Percentiles rank a stretch among this genome's conserved stretches.
phyloP scores from a whole-genome alignment of 2,113 vertebrate genomes.

The Aspidoscelis tigris region DNA sequence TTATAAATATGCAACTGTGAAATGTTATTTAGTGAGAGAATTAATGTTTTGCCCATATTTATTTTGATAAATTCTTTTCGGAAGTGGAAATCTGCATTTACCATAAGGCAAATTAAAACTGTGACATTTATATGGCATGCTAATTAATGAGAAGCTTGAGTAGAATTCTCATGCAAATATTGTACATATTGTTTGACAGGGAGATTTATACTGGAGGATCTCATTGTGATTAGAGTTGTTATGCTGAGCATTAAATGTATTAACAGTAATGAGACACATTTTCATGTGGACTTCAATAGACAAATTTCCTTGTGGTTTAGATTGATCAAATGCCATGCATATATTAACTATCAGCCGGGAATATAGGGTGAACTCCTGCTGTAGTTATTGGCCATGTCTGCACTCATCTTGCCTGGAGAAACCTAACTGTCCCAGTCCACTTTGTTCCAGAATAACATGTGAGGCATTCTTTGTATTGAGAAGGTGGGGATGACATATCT shows the following conservation, averaged over 20 bases:
- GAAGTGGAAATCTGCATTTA: constrained; percentile 58
- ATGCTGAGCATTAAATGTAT: constrained; percentile 66
- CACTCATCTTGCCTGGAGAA: too few species aligned
- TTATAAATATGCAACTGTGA: constrained; percentile 52
- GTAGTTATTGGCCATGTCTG: too few species aligned
- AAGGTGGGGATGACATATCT: too few species aligned
- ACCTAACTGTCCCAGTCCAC: too few species aligned
- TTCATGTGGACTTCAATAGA: constrained; percentile 50
- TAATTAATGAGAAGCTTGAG: constrained; percentile 66
- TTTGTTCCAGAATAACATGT: too few species aligned
- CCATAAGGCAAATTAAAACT: constrained; percentile 60
- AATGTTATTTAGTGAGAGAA: constrained; percentile 61
- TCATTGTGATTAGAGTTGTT: constrained; percentile 70
- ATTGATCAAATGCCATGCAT: constrained; percentile 53
- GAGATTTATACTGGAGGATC: constrained; percentile 66
- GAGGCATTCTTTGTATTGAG: too few species aligned
- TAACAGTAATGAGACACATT: constrained; percentile 66
- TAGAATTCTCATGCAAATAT: constrained; percentile 70
- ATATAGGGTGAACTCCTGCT: too few species aligned
- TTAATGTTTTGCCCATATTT: constrained; percentile 52
- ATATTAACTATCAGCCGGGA: constrained; percentile 1
- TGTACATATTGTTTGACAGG: constrained; percentile 58
- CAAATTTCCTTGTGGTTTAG: constrained; percentile 60
- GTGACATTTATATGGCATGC: constrained; percentile 60
- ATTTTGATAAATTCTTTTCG: constrained; percentile 61